A percentile compares a stretch with the other conserved stretches of the same genome.
phyloP scores from a whole-genome alignment of 2,113 vertebrate genomes.

The Caretta caretta region DNA sequence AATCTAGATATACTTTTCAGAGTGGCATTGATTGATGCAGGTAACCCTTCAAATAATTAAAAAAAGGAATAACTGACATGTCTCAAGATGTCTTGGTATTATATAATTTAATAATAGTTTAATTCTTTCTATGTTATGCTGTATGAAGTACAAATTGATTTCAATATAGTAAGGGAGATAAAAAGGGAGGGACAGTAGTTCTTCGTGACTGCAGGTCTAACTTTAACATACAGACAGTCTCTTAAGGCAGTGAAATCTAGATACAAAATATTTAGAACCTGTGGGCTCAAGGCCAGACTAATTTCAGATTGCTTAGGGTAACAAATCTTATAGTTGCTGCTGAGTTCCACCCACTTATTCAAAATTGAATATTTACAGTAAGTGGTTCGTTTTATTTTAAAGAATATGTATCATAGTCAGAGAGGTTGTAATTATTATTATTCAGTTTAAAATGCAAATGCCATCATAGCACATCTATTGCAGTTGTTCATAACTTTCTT shows the following conservation, averaged over 20 bases:
- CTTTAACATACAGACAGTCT: background rate
- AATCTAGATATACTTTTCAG: background rate
- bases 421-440: background rate
- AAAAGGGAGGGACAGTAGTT: background rate
- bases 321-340: background rate
- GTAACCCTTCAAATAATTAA: background rate
- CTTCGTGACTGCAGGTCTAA: background rate
- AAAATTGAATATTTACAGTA: background rate
- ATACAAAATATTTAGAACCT: background rate
- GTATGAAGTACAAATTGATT: background rate
- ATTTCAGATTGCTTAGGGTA: background rate
- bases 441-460: conserved; percentile 6
- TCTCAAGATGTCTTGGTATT: background rate
- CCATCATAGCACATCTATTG: background rate
- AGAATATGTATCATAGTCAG: background rate
- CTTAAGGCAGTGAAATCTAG: background rate
- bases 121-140: background rate
- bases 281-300: background rate
- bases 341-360: background rate
- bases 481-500: background rate
- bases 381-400: background rate
- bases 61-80: background rate
- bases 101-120: background rate
- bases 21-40: background rate
- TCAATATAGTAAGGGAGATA: background rate